Conservation (phyloP, 2,113 vertebrate species). For the Chrysemys picta region DNA sequence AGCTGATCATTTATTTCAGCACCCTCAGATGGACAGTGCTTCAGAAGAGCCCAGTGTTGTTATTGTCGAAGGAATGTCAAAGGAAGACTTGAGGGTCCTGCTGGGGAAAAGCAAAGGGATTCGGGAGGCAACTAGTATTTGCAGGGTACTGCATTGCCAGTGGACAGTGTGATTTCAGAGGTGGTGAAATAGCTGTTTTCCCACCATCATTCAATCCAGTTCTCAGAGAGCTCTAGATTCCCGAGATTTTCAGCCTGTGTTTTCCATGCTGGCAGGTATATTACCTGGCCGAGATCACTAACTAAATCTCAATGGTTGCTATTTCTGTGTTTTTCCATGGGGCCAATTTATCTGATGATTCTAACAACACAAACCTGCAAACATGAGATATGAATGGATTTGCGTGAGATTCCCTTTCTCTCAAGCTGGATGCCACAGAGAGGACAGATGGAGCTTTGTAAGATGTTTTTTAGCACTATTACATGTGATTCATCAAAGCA, state of each 20-base stretch:
- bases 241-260: not conserved
- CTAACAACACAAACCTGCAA: not conserved
- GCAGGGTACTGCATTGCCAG: not conserved
- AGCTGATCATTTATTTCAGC: not conserved
- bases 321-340: not conserved
- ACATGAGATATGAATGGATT: not conserved
- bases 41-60: not conserved
- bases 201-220: fast-evolving
- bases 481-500: not conserved
- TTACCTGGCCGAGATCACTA: not conserved
- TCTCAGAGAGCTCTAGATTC: not conserved
- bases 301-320: not conserved
- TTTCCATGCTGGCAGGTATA: not conserved
- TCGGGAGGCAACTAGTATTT: not conserved
- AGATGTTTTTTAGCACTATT: not conserved
- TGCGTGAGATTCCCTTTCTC: not conserved
- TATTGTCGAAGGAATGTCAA: fast-evolving
- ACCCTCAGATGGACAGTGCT: not conserved
- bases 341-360: not conserved
- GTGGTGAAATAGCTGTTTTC: not conserved
- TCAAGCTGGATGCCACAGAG: not conserved
- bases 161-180: not conserved
- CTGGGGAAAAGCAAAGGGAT: not conserved
- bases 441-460: not conserved
- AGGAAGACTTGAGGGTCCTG: not conserved